These are phyloP conservation scores for Rhinoderma darwinii DNA, from an alignment of 2,113 vertebrate species.

Conservation along the genomic window DNA sequence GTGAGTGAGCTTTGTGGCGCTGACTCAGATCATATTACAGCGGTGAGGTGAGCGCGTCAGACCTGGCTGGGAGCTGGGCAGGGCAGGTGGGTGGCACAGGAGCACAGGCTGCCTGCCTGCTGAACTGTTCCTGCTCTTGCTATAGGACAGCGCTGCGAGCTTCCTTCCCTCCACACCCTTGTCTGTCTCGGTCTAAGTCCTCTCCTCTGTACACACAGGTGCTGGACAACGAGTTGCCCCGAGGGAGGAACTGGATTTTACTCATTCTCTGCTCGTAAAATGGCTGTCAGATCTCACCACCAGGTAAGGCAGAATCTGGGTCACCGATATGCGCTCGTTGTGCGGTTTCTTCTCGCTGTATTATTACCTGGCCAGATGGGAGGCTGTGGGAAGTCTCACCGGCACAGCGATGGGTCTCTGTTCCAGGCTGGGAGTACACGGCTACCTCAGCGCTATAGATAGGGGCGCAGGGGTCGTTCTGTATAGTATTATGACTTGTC, in stretches of 20 bases:
- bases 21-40: conserved; percentile 43
- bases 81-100: conserved; percentile 41
- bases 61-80: conserved; percentile 42
- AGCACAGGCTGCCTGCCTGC: neutral
- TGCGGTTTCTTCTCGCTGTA: neutral
- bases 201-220: conserved; percentile 38
- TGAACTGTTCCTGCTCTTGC: neutral
- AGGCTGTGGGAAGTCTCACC: neutral
- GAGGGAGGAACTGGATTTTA: conserved; percentile 29
- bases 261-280: conserved; percentile 25
- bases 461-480: too few species aligned
- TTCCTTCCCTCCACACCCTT: conserved; percentile 44
- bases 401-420: neutral
- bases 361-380: neutral
- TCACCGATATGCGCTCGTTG: neutral
- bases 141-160: neutral
- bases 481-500: too few species aligned
- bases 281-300: conserved; percentile 54
- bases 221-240: conserved; percentile 4
- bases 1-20: neutral
- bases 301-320: conserved; percentile 55
- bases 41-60: conserved; percentile 48
- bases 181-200: neutral
- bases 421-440: too few species aligned
- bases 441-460: too few species aligned